phyloP scores from a whole-genome alignment of 2,888 invertebrate genomes.

The Watsonalla cultraria region DNA sequence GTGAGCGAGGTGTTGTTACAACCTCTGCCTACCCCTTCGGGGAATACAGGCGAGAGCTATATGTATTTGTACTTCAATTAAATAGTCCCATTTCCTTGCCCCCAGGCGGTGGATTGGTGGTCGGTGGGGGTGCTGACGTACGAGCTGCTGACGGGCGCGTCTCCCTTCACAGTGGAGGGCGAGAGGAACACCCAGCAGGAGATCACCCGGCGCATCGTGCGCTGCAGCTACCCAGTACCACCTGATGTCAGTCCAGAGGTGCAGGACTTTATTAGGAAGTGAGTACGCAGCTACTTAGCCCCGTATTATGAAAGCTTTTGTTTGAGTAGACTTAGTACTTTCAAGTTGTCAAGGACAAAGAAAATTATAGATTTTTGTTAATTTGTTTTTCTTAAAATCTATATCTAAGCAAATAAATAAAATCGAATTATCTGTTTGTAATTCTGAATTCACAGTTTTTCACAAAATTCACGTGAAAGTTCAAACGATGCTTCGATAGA shows the following conservation, averaged over 20 bases:
- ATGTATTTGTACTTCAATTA: no score
- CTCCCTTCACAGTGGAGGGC: conserved; percentile 97
- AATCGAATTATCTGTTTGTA: no score
- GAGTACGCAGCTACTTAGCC: conserved; percentile 24
- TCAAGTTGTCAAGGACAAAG: no score
- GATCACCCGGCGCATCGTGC: conserved; percentile 93
- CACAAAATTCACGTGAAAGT: no score
- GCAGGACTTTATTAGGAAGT: conserved; percentile 82
- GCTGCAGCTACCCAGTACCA: conserved; percentile 94
- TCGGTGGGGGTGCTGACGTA: conserved; percentile 97
- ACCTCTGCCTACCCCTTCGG: no score
- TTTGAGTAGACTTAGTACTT: background rate
- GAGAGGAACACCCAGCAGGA: conserved; percentile 96
- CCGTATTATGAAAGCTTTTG: background rate
- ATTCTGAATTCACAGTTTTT: no score
- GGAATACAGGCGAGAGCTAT: no score
- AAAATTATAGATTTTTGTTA: no score
- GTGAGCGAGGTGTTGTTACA: no score
- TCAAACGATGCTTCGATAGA: no score
- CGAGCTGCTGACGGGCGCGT: conserved; percentile 97
- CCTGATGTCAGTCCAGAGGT: conserved; percentile 83
- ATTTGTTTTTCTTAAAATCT: no score
- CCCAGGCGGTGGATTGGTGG: conserved; percentile 99
- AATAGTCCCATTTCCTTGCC: conserved; percentile 28
- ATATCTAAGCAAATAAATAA: no score